Evolutionary conservation across 1,140 invertebrate species (phyloP), one percentile per base, ranked within the genome.

Genomic region (Formica selysi): DNA sequence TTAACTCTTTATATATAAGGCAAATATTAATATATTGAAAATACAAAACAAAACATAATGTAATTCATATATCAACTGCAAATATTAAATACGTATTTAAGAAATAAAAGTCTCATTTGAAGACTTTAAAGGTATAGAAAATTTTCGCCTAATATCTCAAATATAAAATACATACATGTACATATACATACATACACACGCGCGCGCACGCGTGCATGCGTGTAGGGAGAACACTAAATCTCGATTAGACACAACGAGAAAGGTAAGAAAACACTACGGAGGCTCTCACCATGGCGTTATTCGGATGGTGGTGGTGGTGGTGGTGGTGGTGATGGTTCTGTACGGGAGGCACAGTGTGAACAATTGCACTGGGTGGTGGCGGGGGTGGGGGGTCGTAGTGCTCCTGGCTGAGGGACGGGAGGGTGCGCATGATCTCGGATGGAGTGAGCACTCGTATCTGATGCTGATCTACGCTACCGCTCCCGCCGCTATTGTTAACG

Each of bases 401-500:
- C 95, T 97, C 96, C 96, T 97, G 97, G 95, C 95, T 95, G 94
- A 98, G 96, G 94, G 97, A 97, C 93, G 97, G 97, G 95, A 98
- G 96, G 93, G 97, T 98, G 96, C 97, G 96, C 97, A 98, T 98
- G 94, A 98, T 98, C 96, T 98, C 97, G 90, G 97, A 97, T 89
- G 97, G 97, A 92, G 97, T 98, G 94, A 98, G 96, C 95, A 98
- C 97, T 95, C 97, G 96, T 95, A 98, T 98, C 95, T 97, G 97
- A 95, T 97, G 97, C 95, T 98, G 92, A 89, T 89, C 91, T 88
- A 92, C 88, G 80, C 91, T 88, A 93, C 86, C 73, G 89, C 32
- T 80, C 32, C 76, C 76, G 44, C 62, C 48, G 64, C 76, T 65
- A 48, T 70, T 83, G 54, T 73, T 62, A 76, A 76, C 54, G 86